Percentiles rank a stretch among this genome's conserved stretches.
Evolutionary conservation across 2,113 vertebrate genomes (phyloP).

Genomic region (Larimichthys polyactis): DNA sequence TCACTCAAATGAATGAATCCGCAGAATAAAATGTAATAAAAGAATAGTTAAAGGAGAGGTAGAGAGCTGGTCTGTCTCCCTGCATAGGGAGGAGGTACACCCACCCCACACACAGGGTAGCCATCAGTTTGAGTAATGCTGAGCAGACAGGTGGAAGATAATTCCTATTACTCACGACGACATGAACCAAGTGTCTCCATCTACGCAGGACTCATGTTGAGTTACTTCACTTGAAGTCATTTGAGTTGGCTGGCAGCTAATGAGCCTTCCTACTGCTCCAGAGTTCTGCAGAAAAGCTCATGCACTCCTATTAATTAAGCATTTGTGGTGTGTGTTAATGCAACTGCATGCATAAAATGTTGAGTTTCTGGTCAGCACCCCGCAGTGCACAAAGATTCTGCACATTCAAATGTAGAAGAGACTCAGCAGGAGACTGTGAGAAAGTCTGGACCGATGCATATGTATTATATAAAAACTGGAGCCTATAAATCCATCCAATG

Average conservation of each 20-base stretch:
- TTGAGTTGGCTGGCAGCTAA: constrained; percentile 56
- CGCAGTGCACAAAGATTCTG: neutral
- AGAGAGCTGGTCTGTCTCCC: neutral
- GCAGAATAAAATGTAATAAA: neutral
- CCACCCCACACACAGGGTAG: constrained; percentile 24
- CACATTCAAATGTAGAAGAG: neutral
- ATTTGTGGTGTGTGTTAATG: neutral
- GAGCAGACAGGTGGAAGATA: constrained; percentile 66
- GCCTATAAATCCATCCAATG: neutral
- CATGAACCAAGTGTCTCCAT: constrained; percentile 46
- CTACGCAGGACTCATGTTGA: constrained; percentile 41
- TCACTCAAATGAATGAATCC: neutral
- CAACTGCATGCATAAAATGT: constrained; percentile 18
- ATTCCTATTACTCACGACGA: constrained; percentile 49
- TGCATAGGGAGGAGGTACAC: neutral
- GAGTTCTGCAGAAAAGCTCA: constrained; percentile 21
- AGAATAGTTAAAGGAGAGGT: neutral
- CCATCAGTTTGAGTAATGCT: constrained; percentile 55
- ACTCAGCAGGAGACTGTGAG: neutral
- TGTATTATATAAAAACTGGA: neutral
- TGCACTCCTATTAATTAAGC: constrained; percentile 12
- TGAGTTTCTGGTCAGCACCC: neutral
- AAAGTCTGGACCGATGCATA: neutral
- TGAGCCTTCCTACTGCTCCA: constrained; percentile 49
- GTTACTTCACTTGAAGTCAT: constrained; percentile 50